Evolutionary conservation across 2,888 invertebrate species (phyloP).

Genomic region (Eutolmus rufibarbis): DNA sequence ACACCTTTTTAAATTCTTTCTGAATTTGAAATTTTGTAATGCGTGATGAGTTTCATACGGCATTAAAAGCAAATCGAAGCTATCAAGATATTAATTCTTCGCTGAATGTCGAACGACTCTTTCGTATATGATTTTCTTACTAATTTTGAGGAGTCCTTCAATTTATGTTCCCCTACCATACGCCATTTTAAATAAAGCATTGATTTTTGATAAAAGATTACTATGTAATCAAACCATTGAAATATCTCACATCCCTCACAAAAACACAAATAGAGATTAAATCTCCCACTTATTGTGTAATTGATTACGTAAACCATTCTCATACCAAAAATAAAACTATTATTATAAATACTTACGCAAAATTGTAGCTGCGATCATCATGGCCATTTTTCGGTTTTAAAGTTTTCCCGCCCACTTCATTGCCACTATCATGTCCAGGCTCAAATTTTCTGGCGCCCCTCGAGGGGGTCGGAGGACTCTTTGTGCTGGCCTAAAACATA

Average conservation of each 20-base stretch:
- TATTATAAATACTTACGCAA: constrained; percentile 12
- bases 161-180: no score
- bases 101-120: neutral
- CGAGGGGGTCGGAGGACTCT: neutral
- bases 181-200: no score
- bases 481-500: neutral
- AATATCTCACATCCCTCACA: neutral
- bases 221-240: neutral
- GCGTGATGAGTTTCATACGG: no score
- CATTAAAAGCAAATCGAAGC: neutral
- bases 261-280: neutral
- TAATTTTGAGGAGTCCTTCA: neutral
- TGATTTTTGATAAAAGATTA: neutral
- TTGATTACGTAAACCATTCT: neutral
- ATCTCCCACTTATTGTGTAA: neutral
- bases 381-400: neutral
- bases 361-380: neutral
- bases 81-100: neutral
- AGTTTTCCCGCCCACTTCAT: neutral
- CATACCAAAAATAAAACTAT: neutral
- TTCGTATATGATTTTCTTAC: neutral
- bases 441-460: neutral
- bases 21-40: no score
- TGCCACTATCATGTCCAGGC: neutral
- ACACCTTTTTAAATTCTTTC: neutral